Evolutionary conservation across 1,140 invertebrate species (phyloP), one percentile per base, ranked within the genome.

Genomic region (Drosophila kurseongensis): DNA sequence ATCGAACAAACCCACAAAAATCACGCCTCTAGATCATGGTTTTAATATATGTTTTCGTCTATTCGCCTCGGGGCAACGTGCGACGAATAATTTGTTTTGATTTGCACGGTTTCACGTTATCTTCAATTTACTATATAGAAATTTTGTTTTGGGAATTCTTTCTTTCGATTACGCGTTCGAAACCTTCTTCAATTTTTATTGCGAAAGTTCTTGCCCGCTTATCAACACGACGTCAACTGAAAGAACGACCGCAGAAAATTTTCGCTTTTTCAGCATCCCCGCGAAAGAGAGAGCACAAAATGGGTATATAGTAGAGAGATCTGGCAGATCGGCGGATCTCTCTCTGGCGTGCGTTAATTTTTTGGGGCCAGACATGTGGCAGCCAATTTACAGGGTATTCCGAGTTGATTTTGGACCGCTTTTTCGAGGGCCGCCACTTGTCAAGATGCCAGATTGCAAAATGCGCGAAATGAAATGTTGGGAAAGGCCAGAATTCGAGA

Each of bases 211-310:
- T 68, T 61, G 74, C 42, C 56, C 45, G 65, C 80, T 79, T 71
- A 86, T 88, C 79, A 76, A 72, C 80, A 69, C 74, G 77, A 90
- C 69, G 80, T 72, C 69, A 89, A 89, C 85, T 90, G 76, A 71
- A 80, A 59, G 59, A 73, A 72, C 75, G n/a, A 16, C 42, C 57
- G 67, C 59, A 58, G 73, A 76, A 78, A 81, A 61, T 58, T 60
- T 80, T 65, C 45, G 58, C 67, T 27, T 54, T 35, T 55, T 72
- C 80, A 75, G 69, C 79, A 73, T 62, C 58, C 45, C 71, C 42
- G 54, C 55, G 35, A 47, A 54, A 35, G 54, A 63, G 12, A 42
- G 45, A 56, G 42, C 23, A 57, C 29, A 57, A 42, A 50, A 47
- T 58, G 60, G 59, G 54, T 27, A 65, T 61, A 61, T 65, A 67